phyloP scores from a whole-genome alignment of 2,888 invertebrate genomes.

The Metopia argyrocephala region DNA sequence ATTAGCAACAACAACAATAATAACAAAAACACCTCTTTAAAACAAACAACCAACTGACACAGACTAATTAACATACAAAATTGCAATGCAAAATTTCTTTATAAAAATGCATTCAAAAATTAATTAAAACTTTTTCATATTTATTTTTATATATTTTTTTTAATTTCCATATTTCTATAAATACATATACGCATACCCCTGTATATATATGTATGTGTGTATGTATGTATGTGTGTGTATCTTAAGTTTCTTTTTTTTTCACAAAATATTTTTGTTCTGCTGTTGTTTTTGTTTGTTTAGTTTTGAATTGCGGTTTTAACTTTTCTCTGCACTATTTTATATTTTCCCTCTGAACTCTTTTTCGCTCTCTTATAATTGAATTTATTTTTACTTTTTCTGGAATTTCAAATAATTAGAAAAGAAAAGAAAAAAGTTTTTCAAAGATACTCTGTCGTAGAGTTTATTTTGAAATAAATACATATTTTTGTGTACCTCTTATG shows the following conservation, averaged over 20 bases:
- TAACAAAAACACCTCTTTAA: too few species aligned
- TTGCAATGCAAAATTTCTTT: too few species aligned
- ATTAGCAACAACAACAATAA: too few species aligned
- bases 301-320: slow-evolving; percentile 5
- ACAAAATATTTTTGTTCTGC: not conserved
- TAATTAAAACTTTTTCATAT: too few species aligned
- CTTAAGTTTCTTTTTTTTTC: not conserved
- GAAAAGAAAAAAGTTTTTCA: not conserved
- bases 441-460: not conserved
- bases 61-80: too few species aligned
- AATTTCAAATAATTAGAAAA: not conserved
- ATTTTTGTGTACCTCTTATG: too few species aligned
- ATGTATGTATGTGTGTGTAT: not conserved
- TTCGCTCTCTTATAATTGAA: not conserved
- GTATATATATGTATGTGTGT: not conserved
- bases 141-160: not conserved
- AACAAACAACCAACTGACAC: too few species aligned
- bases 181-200: not conserved
- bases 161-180: not conserved
- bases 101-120: too few species aligned
- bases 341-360: not conserved
- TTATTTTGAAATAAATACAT: too few species aligned
- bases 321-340: not conserved
- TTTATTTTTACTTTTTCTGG: not conserved
- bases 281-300: slow-evolving; percentile 19